A percentile compares a stretch with the other conserved stretches of the same genome.
These are phyloP conservation scores for Ciconia maguari DNA, from an alignment of 2,113 vertebrate species.

Conservation along the genomic window DNA sequence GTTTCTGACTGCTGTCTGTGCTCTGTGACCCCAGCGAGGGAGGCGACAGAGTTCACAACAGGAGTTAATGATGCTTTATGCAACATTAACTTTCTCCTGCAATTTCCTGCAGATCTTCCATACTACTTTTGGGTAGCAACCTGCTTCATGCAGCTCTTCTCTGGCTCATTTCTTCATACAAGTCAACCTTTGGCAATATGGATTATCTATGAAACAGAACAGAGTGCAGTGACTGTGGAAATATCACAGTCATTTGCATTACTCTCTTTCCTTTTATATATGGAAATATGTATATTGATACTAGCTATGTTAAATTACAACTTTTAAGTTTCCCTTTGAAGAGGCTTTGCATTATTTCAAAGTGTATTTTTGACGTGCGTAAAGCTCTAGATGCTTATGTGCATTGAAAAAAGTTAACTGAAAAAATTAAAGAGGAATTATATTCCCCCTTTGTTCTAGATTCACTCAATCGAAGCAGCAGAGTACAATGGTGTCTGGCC, in stretches of 20 bases:
- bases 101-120: conserved; percentile 9
- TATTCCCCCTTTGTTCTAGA: neutral
- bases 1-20: neutral
- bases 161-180: conserved; percentile 6
- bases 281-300: fast-evolving
- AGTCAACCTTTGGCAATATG: neutral
- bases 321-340: neutral
- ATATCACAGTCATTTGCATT: neutral
- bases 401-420: neutral
- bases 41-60: neutral
- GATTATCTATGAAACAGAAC: neutral
- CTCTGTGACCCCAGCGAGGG: neutral
- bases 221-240: neutral
- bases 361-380: neutral
- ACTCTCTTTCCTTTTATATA: neutral
- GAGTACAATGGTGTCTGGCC: conserved; percentile 70
- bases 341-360: neutral
- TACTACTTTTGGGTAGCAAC: neutral
- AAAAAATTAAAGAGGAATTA: neutral
- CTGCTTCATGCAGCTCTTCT: neutral
- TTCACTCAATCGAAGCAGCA: conserved; percentile 19
- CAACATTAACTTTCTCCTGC: conserved; percentile 28
- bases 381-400: neutral
- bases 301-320: neutral
- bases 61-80: conserved; percentile 19